These are phyloP conservation scores for Microvelia longipes DNA, from an alignment of 1,140 invertebrate genomes.

Conservation along the genomic window DNA sequence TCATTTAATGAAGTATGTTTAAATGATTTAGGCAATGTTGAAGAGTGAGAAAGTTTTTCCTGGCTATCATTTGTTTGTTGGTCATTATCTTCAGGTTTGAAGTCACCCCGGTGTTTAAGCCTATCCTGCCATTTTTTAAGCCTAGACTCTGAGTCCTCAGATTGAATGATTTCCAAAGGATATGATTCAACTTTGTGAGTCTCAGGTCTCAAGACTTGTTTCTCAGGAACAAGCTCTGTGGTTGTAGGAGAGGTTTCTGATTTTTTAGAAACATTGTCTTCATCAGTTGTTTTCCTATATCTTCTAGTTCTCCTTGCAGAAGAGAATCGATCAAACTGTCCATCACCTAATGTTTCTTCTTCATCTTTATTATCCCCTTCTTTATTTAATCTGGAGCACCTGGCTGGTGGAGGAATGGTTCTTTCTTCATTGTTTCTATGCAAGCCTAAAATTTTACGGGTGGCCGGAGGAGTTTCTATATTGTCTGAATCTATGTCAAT, in stretches of 20 bases:
- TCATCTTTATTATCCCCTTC: constrained; percentile 18
- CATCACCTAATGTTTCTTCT: constrained; percentile 29
- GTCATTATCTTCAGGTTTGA: constrained; percentile 26
- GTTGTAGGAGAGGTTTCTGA: constrained; percentile 27
- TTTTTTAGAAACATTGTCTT: constrained; percentile 31
- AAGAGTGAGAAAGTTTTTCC: constrained; percentile 28
- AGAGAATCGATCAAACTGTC: constrained; percentile 72
- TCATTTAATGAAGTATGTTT: constrained; percentile 17
- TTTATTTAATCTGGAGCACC: constrained; percentile 12
- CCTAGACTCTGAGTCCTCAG: constrained; percentile 39
- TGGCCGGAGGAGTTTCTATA: constrained; percentile 72
- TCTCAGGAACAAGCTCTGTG: constrained; percentile 35
- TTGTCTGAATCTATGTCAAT: constrained; percentile 80
- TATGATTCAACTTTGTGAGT: constrained; percentile 32
- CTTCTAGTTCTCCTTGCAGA: constrained; percentile 61
- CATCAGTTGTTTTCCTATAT: constrained; percentile 52
- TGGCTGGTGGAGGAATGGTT: not conserved
- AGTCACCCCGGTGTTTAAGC: constrained; percentile 29
- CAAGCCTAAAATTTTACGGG: constrained; percentile 43
- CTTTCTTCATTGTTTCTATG: constrained; percentile 18
- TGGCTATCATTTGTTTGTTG: constrained; percentile 32
- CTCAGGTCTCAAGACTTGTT: constrained; percentile 35
- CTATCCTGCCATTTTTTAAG: constrained; percentile 47
- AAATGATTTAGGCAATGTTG: constrained; percentile 16
- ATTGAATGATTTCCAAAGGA: constrained; percentile 27